Evolutionary conservation across 2,113 vertebrate genomes (phyloP).

Genomic region (Marcusenius ussheri): DNA sequence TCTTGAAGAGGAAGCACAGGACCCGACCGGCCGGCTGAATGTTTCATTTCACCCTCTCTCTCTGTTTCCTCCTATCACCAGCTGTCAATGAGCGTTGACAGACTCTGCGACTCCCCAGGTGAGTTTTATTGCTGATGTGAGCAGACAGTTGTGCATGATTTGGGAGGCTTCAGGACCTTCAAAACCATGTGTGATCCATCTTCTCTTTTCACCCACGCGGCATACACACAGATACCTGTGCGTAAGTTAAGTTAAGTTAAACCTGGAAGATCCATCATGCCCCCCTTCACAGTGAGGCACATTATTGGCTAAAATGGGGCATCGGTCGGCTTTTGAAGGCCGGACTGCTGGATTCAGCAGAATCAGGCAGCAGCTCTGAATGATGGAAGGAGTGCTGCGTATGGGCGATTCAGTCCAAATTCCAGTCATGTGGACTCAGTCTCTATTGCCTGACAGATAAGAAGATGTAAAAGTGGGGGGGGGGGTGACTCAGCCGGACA

Average conservation of each 20-base stretch:
- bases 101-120: neutral
- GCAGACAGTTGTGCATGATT: neutral
- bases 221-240: neutral
- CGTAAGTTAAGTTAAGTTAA: conserved; percentile 6
- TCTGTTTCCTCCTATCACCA: conserved; percentile 31
- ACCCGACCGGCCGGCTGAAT: conserved; percentile 15
- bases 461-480: neutral
- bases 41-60: conserved; percentile 24
- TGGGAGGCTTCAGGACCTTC: neutral
- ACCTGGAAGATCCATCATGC: neutral
- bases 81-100: conserved; percentile 10
- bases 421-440: neutral
- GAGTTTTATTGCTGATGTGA: conserved; percentile 22
- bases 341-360: conserved; percentile 18
- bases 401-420: neutral
- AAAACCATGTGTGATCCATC: neutral
- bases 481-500: neutral
- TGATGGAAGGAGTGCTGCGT: neutral
- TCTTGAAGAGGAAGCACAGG: conserved; percentile 32
- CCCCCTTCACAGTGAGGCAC: neutral
- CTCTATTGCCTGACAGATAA: neutral
- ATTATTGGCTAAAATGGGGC: neutral
- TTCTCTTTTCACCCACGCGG: neutral
- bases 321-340: neutral
- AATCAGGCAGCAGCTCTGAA: neutral